These are phyloP conservation scores for Goniozus legneri DNA, from an alignment of 1,140 invertebrate genomes.

Conservation along the genomic window DNA sequence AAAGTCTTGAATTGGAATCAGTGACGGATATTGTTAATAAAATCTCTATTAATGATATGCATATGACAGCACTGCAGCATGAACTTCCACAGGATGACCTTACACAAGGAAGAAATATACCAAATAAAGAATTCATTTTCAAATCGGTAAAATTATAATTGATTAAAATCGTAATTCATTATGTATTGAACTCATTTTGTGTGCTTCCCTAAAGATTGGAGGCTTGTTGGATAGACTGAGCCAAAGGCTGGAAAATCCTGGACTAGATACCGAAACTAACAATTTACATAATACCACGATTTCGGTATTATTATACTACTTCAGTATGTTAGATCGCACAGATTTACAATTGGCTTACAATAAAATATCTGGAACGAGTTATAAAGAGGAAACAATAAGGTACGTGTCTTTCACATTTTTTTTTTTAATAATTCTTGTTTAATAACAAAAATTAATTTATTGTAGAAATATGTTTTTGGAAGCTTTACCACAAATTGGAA, in stretches of 20 bases:
- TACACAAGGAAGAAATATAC: slow-evolving; percentile 41
- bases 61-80: slow-evolving; percentile 33
- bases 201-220: slow-evolving; percentile 38
- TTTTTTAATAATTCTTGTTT: slow-evolving; percentile 4
- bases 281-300: slow-evolving; percentile 51
- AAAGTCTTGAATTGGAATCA: slow-evolving; percentile 29
- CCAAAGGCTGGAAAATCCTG: slow-evolving; percentile 48
- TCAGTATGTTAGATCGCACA: slow-evolving; percentile 37
- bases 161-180: not conserved
- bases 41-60: slow-evolving; percentile 19
- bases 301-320: slow-evolving; percentile 43
- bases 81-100: slow-evolving; percentile 44
- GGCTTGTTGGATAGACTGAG: slow-evolving; percentile 45
- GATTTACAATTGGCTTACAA: slow-evolving; percentile 43
- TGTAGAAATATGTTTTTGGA: slow-evolving; percentile 68
- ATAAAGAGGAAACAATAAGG: slow-evolving; percentile 50
- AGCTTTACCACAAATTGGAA: slow-evolving; percentile 68
- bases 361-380: slow-evolving; percentile 49
- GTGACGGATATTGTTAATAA: slow-evolving; percentile 24
- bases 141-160: slow-evolving; percentile 33
- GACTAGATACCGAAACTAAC: slow-evolving; percentile 41
- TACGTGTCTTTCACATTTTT: slow-evolving; percentile 16
- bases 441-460: too few relatives aligned
- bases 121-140: slow-evolving; percentile 38
- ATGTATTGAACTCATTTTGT: not conserved